A percentile compares a stretch with the other conserved stretches of the same genome.
Conservation (phyloP, 2,113 vertebrate species). For the Pterocles orientalis region DNA sequence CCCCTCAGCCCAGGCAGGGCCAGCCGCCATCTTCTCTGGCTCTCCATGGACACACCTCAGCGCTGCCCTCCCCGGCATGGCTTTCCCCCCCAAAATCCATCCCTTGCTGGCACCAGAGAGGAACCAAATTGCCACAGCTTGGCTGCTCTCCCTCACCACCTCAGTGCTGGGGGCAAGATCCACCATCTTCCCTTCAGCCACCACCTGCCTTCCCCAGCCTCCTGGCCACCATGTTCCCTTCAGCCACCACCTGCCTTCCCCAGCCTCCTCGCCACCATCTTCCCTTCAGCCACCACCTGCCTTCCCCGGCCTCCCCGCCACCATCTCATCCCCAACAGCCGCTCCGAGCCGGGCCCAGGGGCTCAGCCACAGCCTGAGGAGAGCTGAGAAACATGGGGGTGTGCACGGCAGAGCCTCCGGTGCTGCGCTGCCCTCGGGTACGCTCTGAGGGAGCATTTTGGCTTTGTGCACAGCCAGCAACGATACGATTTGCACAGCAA, state of each 20-base stretch:
- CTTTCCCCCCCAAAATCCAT: not conserved
- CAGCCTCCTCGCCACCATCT: too few species aligned
- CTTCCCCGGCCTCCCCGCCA: not conserved
- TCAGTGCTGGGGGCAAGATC: rapidly evolving
- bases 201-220: too few species aligned
- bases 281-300: too few species aligned
- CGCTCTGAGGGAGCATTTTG: not conserved
- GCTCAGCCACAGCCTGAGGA: not conserved
- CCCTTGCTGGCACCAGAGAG: not conserved
- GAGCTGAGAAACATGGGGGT: not conserved
- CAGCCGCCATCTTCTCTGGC: not conserved
- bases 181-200: too few species aligned
- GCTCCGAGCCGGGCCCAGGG: not conserved
- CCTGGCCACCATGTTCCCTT: too few species aligned
- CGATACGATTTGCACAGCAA: not conserved
- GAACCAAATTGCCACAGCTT: not conserved
- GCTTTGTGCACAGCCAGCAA: not conserved
- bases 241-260: too few species aligned
- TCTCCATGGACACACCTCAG: not conserved
- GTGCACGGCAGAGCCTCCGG: rapidly evolving
- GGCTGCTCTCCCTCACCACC: not conserved
- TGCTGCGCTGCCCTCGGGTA: not conserved
- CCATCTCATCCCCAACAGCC: not conserved
- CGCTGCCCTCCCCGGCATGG: rapidly evolving
- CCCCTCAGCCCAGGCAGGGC: not conserved